phyloP scores from a whole-genome alignment of 2,113 vertebrate species.

The Isichthys henryi region DNA sequence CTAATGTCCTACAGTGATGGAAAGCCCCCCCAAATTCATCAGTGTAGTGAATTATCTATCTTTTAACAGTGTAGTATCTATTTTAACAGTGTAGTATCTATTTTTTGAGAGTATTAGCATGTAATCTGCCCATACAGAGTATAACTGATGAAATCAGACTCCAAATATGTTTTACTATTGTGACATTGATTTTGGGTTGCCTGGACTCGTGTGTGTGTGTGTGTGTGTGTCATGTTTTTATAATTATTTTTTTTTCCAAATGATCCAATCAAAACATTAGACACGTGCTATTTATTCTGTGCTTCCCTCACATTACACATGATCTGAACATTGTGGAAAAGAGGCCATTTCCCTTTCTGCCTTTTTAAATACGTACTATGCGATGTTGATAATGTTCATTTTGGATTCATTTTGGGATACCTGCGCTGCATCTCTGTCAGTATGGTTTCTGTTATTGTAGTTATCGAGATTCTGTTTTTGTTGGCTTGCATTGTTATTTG shows the following conservation, averaged over 20 bases:
- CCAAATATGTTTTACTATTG: not conserved
- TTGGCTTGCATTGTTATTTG: not conserved
- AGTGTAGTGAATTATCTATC: not conserved
- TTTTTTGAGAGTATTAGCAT: not conserved
- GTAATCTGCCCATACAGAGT: not conserved
- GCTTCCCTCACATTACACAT: not conserved
- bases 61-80: not conserved
- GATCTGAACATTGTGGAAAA: constrained; percentile 1
- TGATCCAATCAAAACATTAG: not conserved
- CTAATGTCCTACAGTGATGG: not conserved
- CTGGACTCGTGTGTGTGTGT: not conserved
- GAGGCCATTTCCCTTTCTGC: not conserved
- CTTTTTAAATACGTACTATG: not conserved
- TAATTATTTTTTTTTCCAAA: not conserved
- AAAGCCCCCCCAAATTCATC: not conserved
- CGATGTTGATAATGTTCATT: not conserved
- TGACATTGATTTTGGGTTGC: not conserved
- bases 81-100: not conserved
- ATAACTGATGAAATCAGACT: not conserved
- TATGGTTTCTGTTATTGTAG: not conserved
- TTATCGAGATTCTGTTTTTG: not conserved
- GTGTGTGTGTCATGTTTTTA: not conserved
- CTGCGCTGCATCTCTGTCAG: not conserved
- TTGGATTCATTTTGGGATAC: not conserved
- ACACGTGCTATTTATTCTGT: not conserved